Evolutionary conservation across 1,140 invertebrate genomes (phyloP).

Genomic region (Centruroides vittatus): DNA sequence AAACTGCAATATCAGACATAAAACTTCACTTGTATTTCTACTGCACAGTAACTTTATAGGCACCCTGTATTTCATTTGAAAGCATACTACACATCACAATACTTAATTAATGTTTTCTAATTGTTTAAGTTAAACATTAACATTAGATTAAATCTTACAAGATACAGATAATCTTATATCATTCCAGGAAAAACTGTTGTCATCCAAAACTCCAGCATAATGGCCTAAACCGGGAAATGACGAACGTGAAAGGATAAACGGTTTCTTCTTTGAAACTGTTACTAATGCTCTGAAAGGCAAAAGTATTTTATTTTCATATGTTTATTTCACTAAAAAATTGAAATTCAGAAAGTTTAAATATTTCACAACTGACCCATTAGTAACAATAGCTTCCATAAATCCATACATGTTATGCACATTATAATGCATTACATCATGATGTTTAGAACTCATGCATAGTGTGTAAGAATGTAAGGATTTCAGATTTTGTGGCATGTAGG

Average conservation of each 20-base stretch:
- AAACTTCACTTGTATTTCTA: too few species aligned
- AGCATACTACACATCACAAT: too few species aligned
- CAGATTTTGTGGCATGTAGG: slow-evolving; percentile 44
- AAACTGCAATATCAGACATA: too few species aligned
- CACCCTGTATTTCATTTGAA: too few species aligned
- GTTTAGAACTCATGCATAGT: slow-evolving; percentile 64
- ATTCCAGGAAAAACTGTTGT: slow-evolving; percentile 37
- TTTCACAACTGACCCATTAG: slow-evolving; percentile 44
- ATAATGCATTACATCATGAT: slow-evolving; percentile 48
- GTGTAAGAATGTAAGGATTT: slow-evolving; percentile 48
- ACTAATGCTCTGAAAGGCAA: slow-evolving; percentile 41
- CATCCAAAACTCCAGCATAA: slow-evolving; percentile 41
- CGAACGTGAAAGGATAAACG: slow-evolving; percentile 34
- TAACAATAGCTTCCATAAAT: slow-evolving; percentile 52
- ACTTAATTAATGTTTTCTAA: too few species aligned
- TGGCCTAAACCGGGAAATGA: slow-evolving; percentile 39
- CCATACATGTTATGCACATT: slow-evolving; percentile 72
- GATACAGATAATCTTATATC: slow-evolving; percentile 34
- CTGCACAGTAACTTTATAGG: too few species aligned
- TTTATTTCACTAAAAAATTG: slow-evolving; percentile 11
- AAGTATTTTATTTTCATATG: background rate
- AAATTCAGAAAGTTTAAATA: background rate
- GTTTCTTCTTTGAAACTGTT: slow-evolving; percentile 44
- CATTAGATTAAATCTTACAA: slow-evolving; percentile 20
- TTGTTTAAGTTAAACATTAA: too few species aligned